phyloP scores from a whole-genome alignment of 1,140 invertebrate genomes.

The Euschistus heros region DNA sequence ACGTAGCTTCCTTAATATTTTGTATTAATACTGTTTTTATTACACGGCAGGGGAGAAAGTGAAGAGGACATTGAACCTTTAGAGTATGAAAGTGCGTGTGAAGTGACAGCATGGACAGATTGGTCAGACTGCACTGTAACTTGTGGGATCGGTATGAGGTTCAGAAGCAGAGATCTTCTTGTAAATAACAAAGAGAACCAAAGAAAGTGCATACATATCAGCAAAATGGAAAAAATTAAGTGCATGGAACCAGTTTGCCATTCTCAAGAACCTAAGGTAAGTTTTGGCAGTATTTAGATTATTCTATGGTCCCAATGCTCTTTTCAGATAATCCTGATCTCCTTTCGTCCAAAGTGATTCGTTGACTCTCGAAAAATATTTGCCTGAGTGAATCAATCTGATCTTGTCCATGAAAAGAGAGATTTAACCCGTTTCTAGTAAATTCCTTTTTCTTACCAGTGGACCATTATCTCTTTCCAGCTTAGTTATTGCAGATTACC shows the following conservation, averaged over 20 bases:
- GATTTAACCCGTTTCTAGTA: no score
- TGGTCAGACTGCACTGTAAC: conserved; percentile 76
- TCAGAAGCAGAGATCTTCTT: conserved; percentile 49
- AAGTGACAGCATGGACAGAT: conserved; percentile 57
- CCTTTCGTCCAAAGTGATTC: no score
- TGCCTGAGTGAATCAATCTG: no score
- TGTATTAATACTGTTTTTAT: no score
- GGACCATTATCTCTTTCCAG: no score
- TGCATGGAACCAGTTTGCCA: conserved; percentile 57
- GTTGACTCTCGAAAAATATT: no score
- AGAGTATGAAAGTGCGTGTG: conserved; percentile 47
- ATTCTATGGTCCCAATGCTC: no score
- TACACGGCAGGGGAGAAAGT: not conserved
- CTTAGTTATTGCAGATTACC: no score
- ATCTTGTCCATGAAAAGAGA: no score
- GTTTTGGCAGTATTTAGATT: not conserved
- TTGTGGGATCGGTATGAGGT: conserved; percentile 67
- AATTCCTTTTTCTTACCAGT: no score
- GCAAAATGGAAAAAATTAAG: conserved; percentile 58
- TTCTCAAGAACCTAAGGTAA: conserved; percentile 35
- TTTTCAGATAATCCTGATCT: no score
- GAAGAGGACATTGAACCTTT: conserved; percentile 27
- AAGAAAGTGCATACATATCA: conserved; percentile 64
- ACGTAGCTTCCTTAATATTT: no score
- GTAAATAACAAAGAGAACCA: conserved; percentile 43